Evolutionary conservation across 2,113 vertebrate species (phyloP), one percentile per base, ranked within the genome.

Genomic region (Cololabis saira): DNA sequence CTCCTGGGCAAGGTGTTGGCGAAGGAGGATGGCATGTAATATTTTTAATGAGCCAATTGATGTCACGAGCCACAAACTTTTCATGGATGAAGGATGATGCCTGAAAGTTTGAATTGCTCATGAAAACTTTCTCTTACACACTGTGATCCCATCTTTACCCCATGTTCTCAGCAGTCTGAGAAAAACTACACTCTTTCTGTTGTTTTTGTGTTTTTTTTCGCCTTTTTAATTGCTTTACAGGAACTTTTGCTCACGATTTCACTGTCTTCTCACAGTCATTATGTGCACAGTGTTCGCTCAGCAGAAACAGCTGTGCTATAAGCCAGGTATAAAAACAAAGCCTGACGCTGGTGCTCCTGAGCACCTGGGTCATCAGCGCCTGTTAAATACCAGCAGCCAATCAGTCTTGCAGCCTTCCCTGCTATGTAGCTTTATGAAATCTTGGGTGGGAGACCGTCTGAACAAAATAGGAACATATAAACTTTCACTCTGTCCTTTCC

Each of bases 221-320:
- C 33, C 33, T 11, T 11, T 11, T 9, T 7, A 45, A 78, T 74
- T 53, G 56, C 61, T 77, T 89, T 83, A 84, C 69, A 60, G 67
- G 65, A 82, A 78, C 66, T 80, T 82, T 74, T 83, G 77, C 87
- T 89, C 84, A 84, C 87, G 86, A 86, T 90, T 84, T 77, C 79
- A 82, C 80, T 80, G 56, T 62, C 76, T 81, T 74, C 16, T 19
- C 70, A n/a, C 70, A n/a, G 76, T 88, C 87, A 89, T 91, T 90
- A 90, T 83, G 55, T 48, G 79, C 68, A 55, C 60, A 27, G 84
- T 22, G 65, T 84, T 79, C 45, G 87, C 82, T 81, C 80, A 33
- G 74, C 70, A 56, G 74, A 88, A 91, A 89, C 92, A 93, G 89
- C 89, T 92, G 91, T 87, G 88, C 89, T 61, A 85, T 92, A 92